Conservation (phyloP, 2,888 invertebrate species). For the Chymomyza procnemis region DNA sequence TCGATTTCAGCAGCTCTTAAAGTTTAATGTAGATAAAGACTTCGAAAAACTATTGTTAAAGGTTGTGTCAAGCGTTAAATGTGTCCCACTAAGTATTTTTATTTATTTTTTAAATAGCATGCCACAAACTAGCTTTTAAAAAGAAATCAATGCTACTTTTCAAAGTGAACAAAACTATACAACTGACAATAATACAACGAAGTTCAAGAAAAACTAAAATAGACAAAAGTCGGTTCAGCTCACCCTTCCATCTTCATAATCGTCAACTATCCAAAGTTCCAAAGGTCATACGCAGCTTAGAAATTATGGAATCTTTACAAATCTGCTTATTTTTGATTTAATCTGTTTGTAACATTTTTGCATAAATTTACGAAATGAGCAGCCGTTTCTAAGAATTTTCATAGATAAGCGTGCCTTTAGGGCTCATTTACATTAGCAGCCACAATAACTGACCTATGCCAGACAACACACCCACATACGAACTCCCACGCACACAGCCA, state of each 20-base stretch:
- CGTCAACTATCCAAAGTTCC: neutral
- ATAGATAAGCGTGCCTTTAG: neutral
- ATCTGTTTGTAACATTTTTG: neutral
- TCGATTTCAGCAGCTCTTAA: too few relatives aligned
- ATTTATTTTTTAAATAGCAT: too few relatives aligned
- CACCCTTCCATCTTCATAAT: neutral
- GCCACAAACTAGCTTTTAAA: too few relatives aligned
- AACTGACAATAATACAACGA: too few relatives aligned
- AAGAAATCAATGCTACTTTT: too few relatives aligned
- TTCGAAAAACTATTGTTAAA: too few relatives aligned
- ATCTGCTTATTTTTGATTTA: neutral
- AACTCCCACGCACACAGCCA: constrained; percentile 1
- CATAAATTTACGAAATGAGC: neutral
- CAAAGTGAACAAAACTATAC: too few relatives aligned
- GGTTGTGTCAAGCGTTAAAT: too few relatives aligned
- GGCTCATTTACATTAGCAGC: neutral
- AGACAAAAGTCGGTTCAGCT: too few relatives aligned
- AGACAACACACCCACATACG: neutral
- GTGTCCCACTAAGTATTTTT: too few relatives aligned
- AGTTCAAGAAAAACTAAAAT: too few relatives aligned
- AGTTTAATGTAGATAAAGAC: too few relatives aligned
- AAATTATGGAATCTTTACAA: neutral
- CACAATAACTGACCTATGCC: neutral
- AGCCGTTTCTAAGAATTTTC: neutral
- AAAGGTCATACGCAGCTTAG: neutral